Evolutionary conservation across 2,888 invertebrate genomes (phyloP).

Genomic region (Cryptosula pallasiana): DNA sequence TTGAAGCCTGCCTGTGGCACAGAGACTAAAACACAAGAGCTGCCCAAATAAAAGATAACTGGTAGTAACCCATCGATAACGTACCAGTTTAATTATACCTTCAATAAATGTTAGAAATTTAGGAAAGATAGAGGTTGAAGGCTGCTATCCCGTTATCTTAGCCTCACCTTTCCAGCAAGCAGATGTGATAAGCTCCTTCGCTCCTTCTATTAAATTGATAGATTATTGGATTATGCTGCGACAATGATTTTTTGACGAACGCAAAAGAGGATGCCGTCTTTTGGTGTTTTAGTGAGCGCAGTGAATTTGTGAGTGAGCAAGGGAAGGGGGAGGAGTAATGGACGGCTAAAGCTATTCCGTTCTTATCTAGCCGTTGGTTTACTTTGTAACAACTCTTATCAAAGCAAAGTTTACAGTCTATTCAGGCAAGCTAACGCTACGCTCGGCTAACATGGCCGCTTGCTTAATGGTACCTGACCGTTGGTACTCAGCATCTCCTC

Average conservation of each 20-base stretch:
- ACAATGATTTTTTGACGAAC: too few species aligned
- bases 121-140: background rate
- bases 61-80: background rate
- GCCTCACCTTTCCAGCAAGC: background rate
- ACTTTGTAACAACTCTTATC: slow-evolving; percentile 23
- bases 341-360: background rate
- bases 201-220: too few species aligned
- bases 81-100: background rate
- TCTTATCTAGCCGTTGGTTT: slow-evolving; percentile 18
- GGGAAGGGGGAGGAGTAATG: background rate
- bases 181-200: background rate
- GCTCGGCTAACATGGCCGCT: too few species aligned
- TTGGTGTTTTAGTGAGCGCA: background rate
- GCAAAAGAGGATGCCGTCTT: too few species aligned
- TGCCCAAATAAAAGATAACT: slow-evolving; percentile 23
- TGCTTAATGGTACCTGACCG: too few species aligned
- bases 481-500: too few species aligned
- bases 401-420: slow-evolving; percentile 3
- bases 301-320: background rate
- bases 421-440: too few species aligned
- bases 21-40: slow-evolving; percentile 1
- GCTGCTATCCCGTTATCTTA: background rate
- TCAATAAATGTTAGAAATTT: background rate
- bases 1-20: background rate
- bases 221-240: too few species aligned